Evolutionary conservation across 2,797 vertebrate genomes (phyloP).

Genomic region (Sorex maritimensis): DNA sequence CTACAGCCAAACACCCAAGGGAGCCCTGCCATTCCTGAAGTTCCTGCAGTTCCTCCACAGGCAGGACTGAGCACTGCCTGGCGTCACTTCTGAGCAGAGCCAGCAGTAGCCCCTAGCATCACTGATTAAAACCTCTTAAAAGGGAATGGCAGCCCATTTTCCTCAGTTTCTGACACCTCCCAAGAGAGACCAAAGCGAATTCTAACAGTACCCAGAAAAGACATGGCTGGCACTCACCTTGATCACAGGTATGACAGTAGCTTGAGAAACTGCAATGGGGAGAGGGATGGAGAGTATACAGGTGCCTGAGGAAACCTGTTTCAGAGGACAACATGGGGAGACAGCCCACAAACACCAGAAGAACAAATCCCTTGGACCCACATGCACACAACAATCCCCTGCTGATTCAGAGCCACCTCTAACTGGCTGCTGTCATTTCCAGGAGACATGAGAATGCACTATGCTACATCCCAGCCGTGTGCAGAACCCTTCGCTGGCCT

Average conservation of each 20-base stretch:
- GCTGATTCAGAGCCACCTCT: slow-evolving; percentile 47
- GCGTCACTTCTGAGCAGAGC: too few relatives aligned
- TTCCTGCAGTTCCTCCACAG: too few relatives aligned
- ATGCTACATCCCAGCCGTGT: background rate
- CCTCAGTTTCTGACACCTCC: background rate
- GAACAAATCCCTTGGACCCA: slow-evolving; percentile 54
- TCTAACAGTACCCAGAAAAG: background rate
- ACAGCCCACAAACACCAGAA: slow-evolving; percentile 18
- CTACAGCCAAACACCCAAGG: too few relatives aligned
- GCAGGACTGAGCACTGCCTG: too few relatives aligned
- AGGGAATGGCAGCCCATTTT: too few relatives aligned
- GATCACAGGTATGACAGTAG: background rate
- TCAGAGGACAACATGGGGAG: background rate
- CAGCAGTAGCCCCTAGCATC: too few relatives aligned
- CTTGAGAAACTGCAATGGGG: slow-evolving; percentile 13
- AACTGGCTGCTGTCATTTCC: slow-evolving; percentile 1
- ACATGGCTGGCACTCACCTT: background rate
- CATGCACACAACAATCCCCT: background rate
- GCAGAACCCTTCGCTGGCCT: background rate
- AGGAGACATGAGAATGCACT: slow-evolving; percentile 3
- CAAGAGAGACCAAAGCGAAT: slow-evolving; percentile 8
- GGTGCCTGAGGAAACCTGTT: background rate
- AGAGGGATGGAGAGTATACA: background rate
- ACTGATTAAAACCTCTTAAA: too few relatives aligned
- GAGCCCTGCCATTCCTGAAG: too few relatives aligned